phyloP scores from a whole-genome alignment of 2,888 invertebrate species.

The Galerucella nymphaeae region DNA sequence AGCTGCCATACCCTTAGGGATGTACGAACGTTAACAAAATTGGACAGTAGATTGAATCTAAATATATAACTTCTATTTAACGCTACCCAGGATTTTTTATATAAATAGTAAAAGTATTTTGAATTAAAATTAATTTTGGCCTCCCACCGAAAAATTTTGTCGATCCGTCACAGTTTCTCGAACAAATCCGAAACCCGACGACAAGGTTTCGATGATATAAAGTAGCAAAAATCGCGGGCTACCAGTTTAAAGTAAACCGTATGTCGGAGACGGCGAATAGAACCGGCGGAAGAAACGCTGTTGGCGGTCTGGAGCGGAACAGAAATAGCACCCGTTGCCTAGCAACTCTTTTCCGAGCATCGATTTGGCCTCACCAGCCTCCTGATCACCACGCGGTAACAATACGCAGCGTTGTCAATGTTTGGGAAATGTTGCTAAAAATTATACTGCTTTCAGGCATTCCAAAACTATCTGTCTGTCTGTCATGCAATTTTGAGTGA shows the following conservation, averaged over 20 bases:
- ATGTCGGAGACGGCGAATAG: constrained; percentile 24
- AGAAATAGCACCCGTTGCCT: constrained; percentile 59
- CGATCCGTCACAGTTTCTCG: constrained; percentile 1
- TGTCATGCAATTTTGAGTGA: no score
- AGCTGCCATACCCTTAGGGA: constrained; percentile 26
- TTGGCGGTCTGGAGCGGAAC: constrained; percentile 63
- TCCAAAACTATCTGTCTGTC: no score
- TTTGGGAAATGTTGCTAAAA: constrained; percentile 14
- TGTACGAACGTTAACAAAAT: constrained; percentile 8
- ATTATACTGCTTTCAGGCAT: no score
- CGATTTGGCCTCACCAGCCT: constrained; percentile 63
- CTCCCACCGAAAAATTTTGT: neutral
- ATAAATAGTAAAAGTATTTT: no score
- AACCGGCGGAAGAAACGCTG: constrained; percentile 42
- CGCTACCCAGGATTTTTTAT: no score
- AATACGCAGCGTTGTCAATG: constrained; percentile 33
- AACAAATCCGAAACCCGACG: neutral
- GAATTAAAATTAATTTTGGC: no score
- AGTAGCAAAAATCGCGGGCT: constrained; percentile 3
- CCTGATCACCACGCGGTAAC: constrained; percentile 40
- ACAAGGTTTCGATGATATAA: constrained; percentile 14
- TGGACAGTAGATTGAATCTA: constrained; percentile 7
- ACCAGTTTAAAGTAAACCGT: constrained; percentile 5
- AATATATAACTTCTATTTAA: no score
- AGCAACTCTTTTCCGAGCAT: constrained; percentile 63